Conservation (phyloP, 1,140 invertebrate genomes). For the Melipona quadrifasciata region DNA sequence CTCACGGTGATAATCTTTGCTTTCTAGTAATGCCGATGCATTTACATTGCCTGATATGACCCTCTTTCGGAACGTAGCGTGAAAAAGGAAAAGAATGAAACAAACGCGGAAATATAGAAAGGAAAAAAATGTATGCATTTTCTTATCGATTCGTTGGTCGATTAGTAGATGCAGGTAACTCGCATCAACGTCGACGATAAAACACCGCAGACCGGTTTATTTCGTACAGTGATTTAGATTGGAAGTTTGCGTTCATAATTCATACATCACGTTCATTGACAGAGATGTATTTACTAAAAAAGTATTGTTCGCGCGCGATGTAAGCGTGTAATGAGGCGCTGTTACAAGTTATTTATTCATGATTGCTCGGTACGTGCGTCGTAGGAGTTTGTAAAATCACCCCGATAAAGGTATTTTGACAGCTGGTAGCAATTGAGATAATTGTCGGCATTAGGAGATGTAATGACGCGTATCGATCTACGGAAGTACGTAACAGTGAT, state of each 20-base stretch:
- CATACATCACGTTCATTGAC: background rate
- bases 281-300: background rate
- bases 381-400: background rate
- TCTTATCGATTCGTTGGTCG: background rate
- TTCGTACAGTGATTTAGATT: background rate
- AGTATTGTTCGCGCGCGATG: background rate
- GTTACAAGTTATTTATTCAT: background rate
- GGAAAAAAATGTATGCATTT: background rate
- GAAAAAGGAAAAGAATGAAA: background rate
- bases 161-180: background rate
- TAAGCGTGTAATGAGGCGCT: background rate
- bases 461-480: background rate
- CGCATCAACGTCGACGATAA: background rate
- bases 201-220: background rate
- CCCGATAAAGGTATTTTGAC: background rate
- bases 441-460: background rate
- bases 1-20: constrained; percentile 47
- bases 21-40: background rate
- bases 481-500: background rate
- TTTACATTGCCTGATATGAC: background rate
- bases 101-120: background rate
- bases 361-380: background rate
- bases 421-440: background rate
- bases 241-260: background rate
- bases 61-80: background rate